Percentiles rank a stretch among this genome's conserved stretches.
These are phyloP conservation scores for Hirudinaria manillensis DNA, from an alignment of 2,888 invertebrate species.

Conservation along the genomic window DNA sequence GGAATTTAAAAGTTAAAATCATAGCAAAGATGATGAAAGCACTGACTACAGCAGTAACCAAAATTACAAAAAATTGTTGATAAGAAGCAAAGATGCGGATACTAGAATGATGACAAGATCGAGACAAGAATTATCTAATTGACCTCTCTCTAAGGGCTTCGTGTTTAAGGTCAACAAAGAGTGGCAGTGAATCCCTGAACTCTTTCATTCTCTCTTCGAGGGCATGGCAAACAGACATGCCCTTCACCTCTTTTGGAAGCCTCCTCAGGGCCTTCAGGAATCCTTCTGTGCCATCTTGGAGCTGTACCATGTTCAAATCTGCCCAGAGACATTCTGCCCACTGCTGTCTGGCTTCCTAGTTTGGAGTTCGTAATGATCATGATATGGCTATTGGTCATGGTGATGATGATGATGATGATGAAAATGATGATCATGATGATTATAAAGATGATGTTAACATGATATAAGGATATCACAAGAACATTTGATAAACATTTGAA, in stretches of 20 bases:
- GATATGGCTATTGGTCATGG: neutral
- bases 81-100: no score
- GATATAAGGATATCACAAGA: neutral
- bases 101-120: no score
- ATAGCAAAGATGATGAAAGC: no score
- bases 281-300: conserved; percentile 78
- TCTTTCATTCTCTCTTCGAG: conserved; percentile 79
- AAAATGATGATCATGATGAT: neutral
- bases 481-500: neutral
- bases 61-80: no score
- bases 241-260: conserved; percentile 63
- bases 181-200: conserved; percentile 76
- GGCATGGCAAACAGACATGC: conserved; percentile 63
- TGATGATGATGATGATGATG: neutral
- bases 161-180: conserved; percentile 84
- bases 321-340: conserved; percentile 85
- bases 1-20: no score
- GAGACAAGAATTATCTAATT: conserved; percentile 6
- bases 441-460: neutral
- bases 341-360: conserved; percentile 63
- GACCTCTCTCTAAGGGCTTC: conserved; percentile 73
- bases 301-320: conserved; percentile 74
- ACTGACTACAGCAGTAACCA: no score
- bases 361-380: neutral
- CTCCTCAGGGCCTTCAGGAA: conserved; percentile 74